Conservation (phyloP, 2,888 invertebrate genomes). For the Pogonocherus hispidulus region DNA sequence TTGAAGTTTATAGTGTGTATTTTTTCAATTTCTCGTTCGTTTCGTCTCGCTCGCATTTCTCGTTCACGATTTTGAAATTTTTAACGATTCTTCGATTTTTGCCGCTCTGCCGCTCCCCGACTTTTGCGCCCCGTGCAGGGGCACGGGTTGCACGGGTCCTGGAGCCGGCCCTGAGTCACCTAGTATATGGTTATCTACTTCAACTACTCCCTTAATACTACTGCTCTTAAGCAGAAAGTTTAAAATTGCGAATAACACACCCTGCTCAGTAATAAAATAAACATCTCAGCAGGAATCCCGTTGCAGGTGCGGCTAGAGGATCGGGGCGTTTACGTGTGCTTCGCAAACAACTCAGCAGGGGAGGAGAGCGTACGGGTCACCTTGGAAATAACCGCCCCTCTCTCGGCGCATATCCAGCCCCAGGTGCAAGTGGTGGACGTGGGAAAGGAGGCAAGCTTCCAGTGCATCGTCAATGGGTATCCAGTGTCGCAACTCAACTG, state of each 20-base stretch:
- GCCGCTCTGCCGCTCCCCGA: no score
- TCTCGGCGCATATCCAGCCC: slow-evolving; percentile 85
- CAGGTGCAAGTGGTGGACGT: slow-evolving; percentile 85
- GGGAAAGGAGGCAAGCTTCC: slow-evolving; percentile 86
- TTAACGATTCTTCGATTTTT: no score
- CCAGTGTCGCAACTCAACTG: slow-evolving; percentile 86
- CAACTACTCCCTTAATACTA: no score
- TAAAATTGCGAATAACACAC: neutral
- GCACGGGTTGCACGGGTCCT: no score
- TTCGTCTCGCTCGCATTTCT: no score
- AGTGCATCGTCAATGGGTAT: slow-evolving; percentile 89
- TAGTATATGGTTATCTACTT: no score
- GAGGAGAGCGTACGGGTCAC: slow-evolving; percentile 84
- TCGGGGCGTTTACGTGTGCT: slow-evolving; percentile 89
- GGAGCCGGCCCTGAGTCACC: no score
- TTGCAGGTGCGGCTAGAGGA: slow-evolving; percentile 77
- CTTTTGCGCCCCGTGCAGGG: no score
- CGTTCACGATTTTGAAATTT: no score
- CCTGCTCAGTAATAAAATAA: neutral
- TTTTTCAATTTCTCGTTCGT: no score
- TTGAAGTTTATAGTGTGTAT: no score
- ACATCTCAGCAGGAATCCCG: neutral
- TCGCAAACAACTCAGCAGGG: slow-evolving; percentile 91
- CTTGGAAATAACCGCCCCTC: slow-evolving; percentile 83
- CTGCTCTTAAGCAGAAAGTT: neutral